These are phyloP conservation scores for Leptogaster cylindrica DNA, from an alignment of 2,888 invertebrate genomes.

Conservation along the genomic window DNA sequence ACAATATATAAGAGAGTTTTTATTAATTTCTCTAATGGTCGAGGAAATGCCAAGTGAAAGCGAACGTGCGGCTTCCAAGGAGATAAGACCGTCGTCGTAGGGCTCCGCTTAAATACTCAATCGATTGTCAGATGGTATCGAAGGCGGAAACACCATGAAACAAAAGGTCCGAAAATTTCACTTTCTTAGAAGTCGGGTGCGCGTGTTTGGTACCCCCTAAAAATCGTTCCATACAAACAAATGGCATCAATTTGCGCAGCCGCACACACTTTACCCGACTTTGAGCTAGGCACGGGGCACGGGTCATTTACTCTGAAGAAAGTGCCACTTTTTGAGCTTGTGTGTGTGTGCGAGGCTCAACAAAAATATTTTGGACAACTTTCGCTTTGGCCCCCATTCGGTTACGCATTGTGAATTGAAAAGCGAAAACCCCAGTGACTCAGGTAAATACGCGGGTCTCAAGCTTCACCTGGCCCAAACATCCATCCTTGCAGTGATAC, in stretches of 20 bases:
- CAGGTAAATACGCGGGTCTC: background rate
- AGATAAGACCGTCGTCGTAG: no score
- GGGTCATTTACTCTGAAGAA: background rate
- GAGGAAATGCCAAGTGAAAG: no score
- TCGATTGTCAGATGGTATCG: background rate
- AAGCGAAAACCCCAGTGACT: background rate
- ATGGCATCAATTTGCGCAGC: background rate
- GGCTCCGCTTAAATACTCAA: background rate
- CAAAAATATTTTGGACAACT: background rate
- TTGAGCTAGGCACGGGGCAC: background rate
- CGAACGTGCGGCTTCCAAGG: no score
- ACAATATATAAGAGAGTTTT: no score
- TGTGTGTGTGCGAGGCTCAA: background rate
- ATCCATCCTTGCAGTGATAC: background rate
- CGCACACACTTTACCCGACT: background rate
- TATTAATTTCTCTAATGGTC: no score
- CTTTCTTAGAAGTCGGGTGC: background rate
- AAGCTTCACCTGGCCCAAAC: background rate
- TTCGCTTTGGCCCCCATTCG: background rate
- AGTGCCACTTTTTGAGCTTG: background rate
- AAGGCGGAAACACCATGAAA: background rate
- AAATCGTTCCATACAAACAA: background rate
- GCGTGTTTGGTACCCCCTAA: background rate
- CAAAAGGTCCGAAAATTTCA: background rate
- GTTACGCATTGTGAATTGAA: conserved; percentile 1